Evolutionary conservation across 1,140 invertebrate genomes (phyloP).

Genomic region (Ganaspis sp.): DNA sequence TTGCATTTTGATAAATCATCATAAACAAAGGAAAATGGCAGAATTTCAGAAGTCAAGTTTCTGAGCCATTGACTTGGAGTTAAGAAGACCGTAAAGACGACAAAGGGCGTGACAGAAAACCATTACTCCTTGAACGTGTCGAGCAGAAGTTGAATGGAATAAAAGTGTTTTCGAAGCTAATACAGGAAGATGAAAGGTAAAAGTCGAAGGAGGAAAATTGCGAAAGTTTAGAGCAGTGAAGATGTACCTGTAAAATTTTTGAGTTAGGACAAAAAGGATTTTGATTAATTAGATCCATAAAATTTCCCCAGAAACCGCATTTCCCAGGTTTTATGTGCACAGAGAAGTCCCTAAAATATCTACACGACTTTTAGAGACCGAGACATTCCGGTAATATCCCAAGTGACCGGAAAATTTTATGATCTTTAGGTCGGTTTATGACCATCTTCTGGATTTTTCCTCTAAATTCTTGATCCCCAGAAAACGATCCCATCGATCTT

Average conservation of each 20-base stretch:
- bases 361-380: neutral
- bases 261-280: neutral
- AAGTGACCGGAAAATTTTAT: conserved; percentile 6
- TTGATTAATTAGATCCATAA: neutral
- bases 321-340: neutral
- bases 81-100: conserved; percentile 5
- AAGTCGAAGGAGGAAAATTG: neutral
- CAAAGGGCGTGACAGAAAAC: conserved; percentile 19
- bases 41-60: neutral
- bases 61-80: neutral
- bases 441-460: neutral
- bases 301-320: neutral
- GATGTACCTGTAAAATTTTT: neutral
- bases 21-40: neutral
- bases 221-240: neutral
- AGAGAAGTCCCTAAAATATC: neutral
- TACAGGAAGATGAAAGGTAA: neutral
- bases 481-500: neutral
- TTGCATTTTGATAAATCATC: neutral
- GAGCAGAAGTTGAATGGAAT: neutral
- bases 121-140: conserved; percentile 5
- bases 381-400: neutral
- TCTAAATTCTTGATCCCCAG: neutral
- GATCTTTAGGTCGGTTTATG: neutral
- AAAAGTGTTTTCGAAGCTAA: neutral